Evolutionary conservation across 1,140 invertebrate species (phyloP), one percentile per base, ranked within the genome.

Genomic region (Bombus soroeensis): DNA sequence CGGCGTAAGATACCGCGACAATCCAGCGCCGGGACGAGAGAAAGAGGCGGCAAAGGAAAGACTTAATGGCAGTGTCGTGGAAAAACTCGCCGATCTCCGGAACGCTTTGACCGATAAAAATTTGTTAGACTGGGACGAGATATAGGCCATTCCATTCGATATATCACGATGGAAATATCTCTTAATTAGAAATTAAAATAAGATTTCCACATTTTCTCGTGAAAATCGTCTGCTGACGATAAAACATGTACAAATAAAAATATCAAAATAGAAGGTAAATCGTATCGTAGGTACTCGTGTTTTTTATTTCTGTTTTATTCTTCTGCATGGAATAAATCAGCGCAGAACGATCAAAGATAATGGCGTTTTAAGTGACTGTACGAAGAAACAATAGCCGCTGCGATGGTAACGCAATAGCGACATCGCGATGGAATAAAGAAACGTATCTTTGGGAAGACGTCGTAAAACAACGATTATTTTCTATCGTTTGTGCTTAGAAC

Each of bases 391-490:
- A 62, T 79, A 25, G 66, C 39, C n/a, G 18, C 59, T 3, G 47
- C 43, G 43, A 72, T 37, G 9, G 39, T 22, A 53, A 64, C 76
- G 64, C 59, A 80, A 73, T 73, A 22, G 18, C 57, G 32, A 32
- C 77, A 28, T n/a, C 25, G 32, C 68, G 57, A 6, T 15, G 53
- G 15, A 47, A 34, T 25, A 53, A 74, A 74, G 78, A 32, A 73
- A 74, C 53, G 37, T 41, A 39, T 66, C 43, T 25, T 2, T 28
- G 15, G 12, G 0, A 43, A 41, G 8, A 1, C 22, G 25, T 73
- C 77, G 68, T 85, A 73, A 80, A 72, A 32, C 18, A 25, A 10
- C 68, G 77, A 73, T 85, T 80, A 80, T 80, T 73, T 80, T 72
- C 57, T 25, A 39, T 15, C 18, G 22, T 41, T 8, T 34, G 10